Conservation (phyloP, 2,113 vertebrate species). For the Orycteropus afer region DNA sequence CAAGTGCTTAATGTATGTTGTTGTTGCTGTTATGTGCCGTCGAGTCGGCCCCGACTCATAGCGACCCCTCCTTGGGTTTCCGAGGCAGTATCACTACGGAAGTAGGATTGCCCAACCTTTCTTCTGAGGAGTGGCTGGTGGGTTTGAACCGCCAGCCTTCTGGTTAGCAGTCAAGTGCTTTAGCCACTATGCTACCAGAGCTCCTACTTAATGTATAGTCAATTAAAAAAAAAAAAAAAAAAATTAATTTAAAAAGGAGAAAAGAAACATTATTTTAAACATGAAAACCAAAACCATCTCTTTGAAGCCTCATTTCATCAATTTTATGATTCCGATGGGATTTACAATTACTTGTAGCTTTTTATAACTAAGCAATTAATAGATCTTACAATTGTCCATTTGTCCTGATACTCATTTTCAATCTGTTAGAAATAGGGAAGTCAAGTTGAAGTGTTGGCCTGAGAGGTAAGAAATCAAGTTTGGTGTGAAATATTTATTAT, state of each 20-base stretch:
- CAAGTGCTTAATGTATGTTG: too few relatives aligned
- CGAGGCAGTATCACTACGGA: too few relatives aligned
- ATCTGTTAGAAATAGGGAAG: neutral
- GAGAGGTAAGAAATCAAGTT: neutral
- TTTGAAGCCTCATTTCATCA: neutral
- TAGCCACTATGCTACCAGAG: too few relatives aligned
- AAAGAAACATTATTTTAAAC: neutral
- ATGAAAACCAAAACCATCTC: neutral
- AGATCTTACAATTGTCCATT: neutral
- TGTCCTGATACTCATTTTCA: constrained; percentile 32
- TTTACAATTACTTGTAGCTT: neutral
- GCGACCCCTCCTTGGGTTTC: too few relatives aligned
- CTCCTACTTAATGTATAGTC: too few relatives aligned
- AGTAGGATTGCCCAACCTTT: too few relatives aligned
- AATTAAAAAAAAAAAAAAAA: too few relatives aligned
- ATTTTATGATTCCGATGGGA: neutral
- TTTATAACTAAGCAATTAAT: neutral
- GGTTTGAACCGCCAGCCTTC: too few relatives aligned
- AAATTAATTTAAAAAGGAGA: neutral
- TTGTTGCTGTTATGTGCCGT: too few relatives aligned
- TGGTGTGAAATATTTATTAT: neutral
- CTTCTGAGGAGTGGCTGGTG: too few relatives aligned
- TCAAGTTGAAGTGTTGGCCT: neutral
- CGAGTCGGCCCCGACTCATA: too few relatives aligned
- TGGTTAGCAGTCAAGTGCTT: too few relatives aligned